These are phyloP conservation scores for Mythimna impura DNA, from an alignment of 2,888 invertebrate genomes.

Conservation along the genomic window DNA sequence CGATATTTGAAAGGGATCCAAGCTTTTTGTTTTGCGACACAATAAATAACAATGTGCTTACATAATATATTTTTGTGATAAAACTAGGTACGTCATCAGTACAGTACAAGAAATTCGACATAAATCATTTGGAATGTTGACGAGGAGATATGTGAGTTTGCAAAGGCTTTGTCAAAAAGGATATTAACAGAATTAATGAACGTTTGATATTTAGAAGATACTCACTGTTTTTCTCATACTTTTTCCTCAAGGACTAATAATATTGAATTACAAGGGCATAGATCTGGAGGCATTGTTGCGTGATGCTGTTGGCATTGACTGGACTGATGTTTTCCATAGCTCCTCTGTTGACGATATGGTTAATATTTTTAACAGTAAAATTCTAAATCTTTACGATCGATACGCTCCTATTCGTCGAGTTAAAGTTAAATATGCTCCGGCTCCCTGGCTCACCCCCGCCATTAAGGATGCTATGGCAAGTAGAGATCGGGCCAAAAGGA, in stretches of 20 bases:
- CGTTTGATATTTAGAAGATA: neutral
- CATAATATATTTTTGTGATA: conserved; percentile 60
- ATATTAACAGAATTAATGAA: conserved; percentile 14
- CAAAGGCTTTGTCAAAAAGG: conserved; percentile 16
- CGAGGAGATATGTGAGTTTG: conserved; percentile 10
- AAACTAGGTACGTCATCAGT: conserved; percentile 47
- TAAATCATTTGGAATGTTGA: conserved; percentile 45
- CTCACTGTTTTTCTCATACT: neutral
- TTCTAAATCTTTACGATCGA: too few species aligned
- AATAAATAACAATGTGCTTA: conserved; percentile 64
- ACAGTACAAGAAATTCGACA: conserved; percentile 36
- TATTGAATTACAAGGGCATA: too few species aligned
- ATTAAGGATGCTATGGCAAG: too few species aligned
- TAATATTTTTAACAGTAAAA: too few species aligned
- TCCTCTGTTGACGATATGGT: too few species aligned
- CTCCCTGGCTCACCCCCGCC: too few species aligned
- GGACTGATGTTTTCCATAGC: too few species aligned
- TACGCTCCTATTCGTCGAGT: too few species aligned
- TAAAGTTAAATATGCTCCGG: too few species aligned
- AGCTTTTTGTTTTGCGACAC: conserved; percentile 57
- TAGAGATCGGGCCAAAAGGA: too few species aligned
- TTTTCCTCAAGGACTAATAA: neutral
- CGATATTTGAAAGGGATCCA: conserved; percentile 48
- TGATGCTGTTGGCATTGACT: too few species aligned
- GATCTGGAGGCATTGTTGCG: too few species aligned